Base-by-base conservation (phyloP, 2,888 invertebrate species). In the Capitulum mitella region DNA sequence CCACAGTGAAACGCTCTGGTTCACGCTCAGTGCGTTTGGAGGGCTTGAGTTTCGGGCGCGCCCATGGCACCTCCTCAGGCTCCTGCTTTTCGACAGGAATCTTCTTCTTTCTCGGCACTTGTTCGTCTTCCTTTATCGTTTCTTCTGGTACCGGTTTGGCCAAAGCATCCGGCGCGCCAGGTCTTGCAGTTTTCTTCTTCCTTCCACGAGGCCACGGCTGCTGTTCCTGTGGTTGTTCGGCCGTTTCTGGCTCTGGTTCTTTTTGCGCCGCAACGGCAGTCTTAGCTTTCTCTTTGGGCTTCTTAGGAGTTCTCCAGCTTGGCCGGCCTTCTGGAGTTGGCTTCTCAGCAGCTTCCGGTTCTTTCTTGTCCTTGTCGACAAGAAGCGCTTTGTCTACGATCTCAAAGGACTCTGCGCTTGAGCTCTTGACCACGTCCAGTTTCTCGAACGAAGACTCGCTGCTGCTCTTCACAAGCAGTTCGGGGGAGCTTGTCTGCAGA, bases 171-270 rank as follows among this genome's bases (percentile, higher is more conserved):
- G 32, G 46, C 75, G 78, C 29, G 77, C 77, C 8, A 32, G 79
- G 40, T 75, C 61, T 77, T 58, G 77, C n/a, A 77, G 78, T 6
- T 78, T 37, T 34, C 14, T 64, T 16, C 32, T 34, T 64, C 19
- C 22, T 70, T 5, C 70, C 70, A 22, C 70, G 34, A 6, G 29
- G 75, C 46, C 40, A 74, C 19, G 80, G 74, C 37, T 80, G 78
- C 22, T 64, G 77, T 48, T 79, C 78, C n/a, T 78, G 40, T 1
- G 80, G 77, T 48, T 77, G 77, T 10, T 78, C 77, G n/a, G 79
- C 78, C 46, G 22, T n/a, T 29, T 32, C n/a, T 12, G 22, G 70
- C 32, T n/a, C 26, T 34, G 64, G 40, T 34, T 43, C 48, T 37
- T n/a, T 46, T 40, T 48, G 37, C 0, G 40, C 37, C 3, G 78